A percentile compares a stretch with the other conserved stretches of the same genome.
Conservation (phyloP, 2,797 vertebrate genomes). For the Lateolabrax maculatus region DNA sequence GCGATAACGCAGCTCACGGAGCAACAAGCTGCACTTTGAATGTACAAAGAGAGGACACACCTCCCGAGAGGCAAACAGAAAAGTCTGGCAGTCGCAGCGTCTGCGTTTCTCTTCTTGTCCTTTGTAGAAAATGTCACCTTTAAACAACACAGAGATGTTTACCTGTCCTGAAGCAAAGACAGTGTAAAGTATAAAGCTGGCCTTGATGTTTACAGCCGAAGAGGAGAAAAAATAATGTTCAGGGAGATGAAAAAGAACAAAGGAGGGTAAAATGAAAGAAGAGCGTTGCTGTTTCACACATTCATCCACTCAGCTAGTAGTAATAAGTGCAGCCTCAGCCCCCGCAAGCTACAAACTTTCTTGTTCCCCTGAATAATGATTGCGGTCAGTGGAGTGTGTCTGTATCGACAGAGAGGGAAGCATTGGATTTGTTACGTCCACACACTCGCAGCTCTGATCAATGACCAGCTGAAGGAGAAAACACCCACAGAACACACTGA, state of each 20-base stretch:
- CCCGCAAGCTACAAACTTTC: slow-evolving; percentile 25
- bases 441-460: slow-evolving; percentile 34
- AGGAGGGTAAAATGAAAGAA: slow-evolving; percentile 35
- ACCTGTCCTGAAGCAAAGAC: slow-evolving; percentile 44
- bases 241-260: slow-evolving; percentile 37
- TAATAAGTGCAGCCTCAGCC: slow-evolving; percentile 36
- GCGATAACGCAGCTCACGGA: slow-evolving; percentile 40
- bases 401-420: slow-evolving; percentile 30
- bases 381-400: slow-evolving; percentile 27
- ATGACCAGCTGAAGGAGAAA: slow-evolving; percentile 30
- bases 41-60: slow-evolving; percentile 21
- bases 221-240: background rate
- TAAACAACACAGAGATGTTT: slow-evolving; percentile 34
- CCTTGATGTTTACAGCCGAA: slow-evolving; percentile 43
- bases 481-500: background rate
- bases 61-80: slow-evolving; percentile 12
- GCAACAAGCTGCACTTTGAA: slow-evolving; percentile 35
- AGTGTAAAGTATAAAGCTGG: background rate
- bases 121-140: slow-evolving; percentile 51
- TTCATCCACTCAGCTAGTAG: slow-evolving; percentile 35
- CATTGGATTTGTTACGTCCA: slow-evolving; percentile 32
- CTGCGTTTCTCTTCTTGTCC: background rate
- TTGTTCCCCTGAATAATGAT: slow-evolving; percentile 41
- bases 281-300: slow-evolving; percentile 5
- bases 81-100: background rate